Evolutionary conservation across 2,888 invertebrate species (phyloP), one percentile per base, ranked within the genome.

Genomic region (Carcina quercana): DNA sequence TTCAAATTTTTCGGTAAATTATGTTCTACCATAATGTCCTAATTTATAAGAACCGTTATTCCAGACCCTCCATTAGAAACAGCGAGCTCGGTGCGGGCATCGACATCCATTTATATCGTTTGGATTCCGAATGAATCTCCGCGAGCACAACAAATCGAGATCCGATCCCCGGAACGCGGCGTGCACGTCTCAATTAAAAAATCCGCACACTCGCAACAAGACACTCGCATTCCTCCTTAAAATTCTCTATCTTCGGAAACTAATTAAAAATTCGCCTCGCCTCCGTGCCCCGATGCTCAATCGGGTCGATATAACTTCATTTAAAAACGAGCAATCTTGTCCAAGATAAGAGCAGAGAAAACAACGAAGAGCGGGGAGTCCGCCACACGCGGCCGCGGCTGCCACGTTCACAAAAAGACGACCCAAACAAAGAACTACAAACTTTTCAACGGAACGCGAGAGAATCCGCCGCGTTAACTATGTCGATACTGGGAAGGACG

Each of bases 291-390:
- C 63, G 67, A 60, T 75, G 78, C 75, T 75, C 75, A 79, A 79
- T 75, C 80, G 76, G 58, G 69, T 63, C 73, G 73, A 75, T 83
- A 82, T 83, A 82, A 82, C 83, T 83, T 83, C 78, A 83, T 83
- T 82, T 80, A 79, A 79, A 83, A 78, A 80, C 74, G 76, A 76
- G 78, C 78, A 78, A 80, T 80, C 80, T 82, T 80, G 82, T 79
- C 68, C 55, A 61, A 76, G 80, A 82, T 80, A 82, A 83, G 73
- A 50, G 54, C 68, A 73, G 76, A 79, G 82, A 79, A 79, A 80
- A 82, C 80, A 79, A 80, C 80, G 75, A 80, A 79, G 74, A 80
- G 69, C 72, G 65, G 59, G 59, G 66, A 63, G 65, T 63, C 69
- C 76, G 76, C 72, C 79, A 73, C 79, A 76, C 78, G 75, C 70